Evolutionary conservation across 2,797 vertebrate genomes (phyloP).

Genomic region (Pipistrellus pygmaeus): DNA sequence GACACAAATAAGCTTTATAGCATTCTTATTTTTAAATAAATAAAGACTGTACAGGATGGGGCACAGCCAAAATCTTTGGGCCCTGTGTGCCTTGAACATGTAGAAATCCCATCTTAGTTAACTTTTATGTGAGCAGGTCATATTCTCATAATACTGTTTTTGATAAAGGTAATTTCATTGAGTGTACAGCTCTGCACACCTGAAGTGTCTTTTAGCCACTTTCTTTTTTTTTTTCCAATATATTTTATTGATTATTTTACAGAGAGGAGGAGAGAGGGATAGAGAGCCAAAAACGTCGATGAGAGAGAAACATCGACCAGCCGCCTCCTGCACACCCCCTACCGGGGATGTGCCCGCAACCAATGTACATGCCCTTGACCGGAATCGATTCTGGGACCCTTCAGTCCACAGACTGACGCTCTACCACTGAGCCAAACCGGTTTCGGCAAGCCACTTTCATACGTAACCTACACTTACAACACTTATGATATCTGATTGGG

Average conservation of each 20-base stretch:
- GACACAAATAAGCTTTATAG: neutral
- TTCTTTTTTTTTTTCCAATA: too few species aligned
- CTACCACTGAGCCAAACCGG: too few species aligned
- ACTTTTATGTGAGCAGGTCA: neutral
- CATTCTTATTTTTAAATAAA: conserved; percentile 40
- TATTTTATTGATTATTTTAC: too few species aligned
- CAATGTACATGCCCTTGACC: too few species aligned
- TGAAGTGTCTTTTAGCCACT: neutral
- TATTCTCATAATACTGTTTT: neutral
- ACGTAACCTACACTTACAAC: neutral
- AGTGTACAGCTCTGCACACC: neutral
- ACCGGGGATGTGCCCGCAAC: too few species aligned
- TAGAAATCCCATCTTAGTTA: neutral
- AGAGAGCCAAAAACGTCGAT: too few species aligned
- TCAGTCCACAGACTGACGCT: too few species aligned
- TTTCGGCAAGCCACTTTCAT: neutral
- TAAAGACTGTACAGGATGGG: neutral
- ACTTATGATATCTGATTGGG: neutral
- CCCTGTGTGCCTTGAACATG: neutral
- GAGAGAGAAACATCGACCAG: too few species aligned
- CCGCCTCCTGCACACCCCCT: too few species aligned
- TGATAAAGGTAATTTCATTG: neutral
- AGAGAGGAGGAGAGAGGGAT: too few species aligned
- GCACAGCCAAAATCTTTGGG: neutral
- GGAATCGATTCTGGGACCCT: too few species aligned